Percentiles rank a stretch among this genome's conserved stretches.
Evolutionary conservation across 2,888 invertebrate genomes (phyloP).

Genomic region (Drosophila merina): DNA sequence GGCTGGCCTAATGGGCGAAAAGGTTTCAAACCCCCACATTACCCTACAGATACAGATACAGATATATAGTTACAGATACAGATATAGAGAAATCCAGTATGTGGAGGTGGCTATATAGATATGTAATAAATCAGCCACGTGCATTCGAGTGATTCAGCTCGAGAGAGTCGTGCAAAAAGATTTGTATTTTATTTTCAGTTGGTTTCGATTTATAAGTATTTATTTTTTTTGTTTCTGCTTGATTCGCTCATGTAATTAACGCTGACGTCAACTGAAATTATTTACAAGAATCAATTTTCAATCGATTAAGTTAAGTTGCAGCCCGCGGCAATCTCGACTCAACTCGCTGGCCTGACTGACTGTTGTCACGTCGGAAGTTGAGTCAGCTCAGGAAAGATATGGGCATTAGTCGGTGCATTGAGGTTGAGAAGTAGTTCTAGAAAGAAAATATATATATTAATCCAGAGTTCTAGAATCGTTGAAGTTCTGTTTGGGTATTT

Average conservation of each 20-base stretch:
- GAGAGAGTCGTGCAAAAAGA: conserved; percentile 62
- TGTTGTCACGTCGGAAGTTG: conserved; percentile 74
- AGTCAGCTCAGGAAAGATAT: conserved; percentile 50
- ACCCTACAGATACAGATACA: background rate
- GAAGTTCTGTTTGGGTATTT: background rate
- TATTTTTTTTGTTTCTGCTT: conserved; percentile 4
- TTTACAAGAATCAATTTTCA: conserved; percentile 78
- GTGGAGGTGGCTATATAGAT: conserved; percentile 19
- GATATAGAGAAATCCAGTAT: background rate
- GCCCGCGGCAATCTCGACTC: conserved; percentile 37
- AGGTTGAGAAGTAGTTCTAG: no score
- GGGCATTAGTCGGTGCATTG: background rate
- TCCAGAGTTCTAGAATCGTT: no score
- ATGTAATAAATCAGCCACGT: conserved; percentile 73
- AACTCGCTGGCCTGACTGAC: conserved; percentile 31
- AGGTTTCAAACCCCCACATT: conserved; percentile 31
- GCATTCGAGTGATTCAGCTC: conserved; percentile 68
- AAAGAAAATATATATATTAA: no score
- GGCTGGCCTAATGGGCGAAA: conserved; percentile 54
- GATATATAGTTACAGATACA: background rate
- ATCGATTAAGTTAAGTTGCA: conserved; percentile 62
- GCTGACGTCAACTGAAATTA: conserved; percentile 76
- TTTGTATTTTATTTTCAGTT: conserved; percentile 39
- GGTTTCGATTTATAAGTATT: background rate
- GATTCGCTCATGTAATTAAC: conserved; percentile 63